These are phyloP conservation scores for Paraplagusia blochii DNA, from an alignment of 2,113 vertebrate genomes.

Conservation along the genomic window DNA sequence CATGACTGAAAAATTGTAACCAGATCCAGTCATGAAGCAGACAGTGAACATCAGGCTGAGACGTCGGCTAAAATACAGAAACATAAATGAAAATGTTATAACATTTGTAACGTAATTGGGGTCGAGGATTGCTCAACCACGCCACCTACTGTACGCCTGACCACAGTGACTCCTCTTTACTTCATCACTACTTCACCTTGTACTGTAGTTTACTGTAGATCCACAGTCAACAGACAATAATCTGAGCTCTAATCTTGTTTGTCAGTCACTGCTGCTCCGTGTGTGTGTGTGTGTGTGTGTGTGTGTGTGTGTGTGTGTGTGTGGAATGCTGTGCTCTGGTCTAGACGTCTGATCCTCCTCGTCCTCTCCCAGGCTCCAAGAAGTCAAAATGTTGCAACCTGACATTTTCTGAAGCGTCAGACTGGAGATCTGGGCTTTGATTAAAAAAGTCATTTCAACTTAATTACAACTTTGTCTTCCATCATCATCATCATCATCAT, in stretches of 20 bases:
- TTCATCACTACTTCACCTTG: no score
- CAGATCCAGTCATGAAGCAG: no score
- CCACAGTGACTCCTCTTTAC: no score
- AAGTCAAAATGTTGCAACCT: slow-evolving; percentile 6
- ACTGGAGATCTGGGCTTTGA: not conserved
- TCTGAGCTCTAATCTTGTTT: not conserved
- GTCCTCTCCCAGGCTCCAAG: slow-evolving; percentile 34
- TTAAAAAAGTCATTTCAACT: not conserved
- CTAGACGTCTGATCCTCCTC: slow-evolving; percentile 66
- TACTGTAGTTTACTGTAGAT: not conserved
- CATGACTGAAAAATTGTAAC: no score
- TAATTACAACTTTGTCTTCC: no score
- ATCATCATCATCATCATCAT: no score
- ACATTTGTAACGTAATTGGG: no score
- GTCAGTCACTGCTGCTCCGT: not conserved
- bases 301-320: slow-evolving; percentile 9
- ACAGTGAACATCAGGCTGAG: no score
- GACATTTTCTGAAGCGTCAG: not conserved
- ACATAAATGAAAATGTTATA: no score
- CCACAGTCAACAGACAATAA: not conserved
- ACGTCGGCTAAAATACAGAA: no score
- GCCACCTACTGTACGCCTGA: no score
- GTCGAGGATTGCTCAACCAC: no score
- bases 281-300: not conserved
- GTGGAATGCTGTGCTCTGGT: slow-evolving; percentile 59